A percentile compares a stretch with the other conserved stretches of the same genome.
phyloP scores from a whole-genome alignment of 92 coral and sea anemone species.

The Actinernus sp. region DNA sequence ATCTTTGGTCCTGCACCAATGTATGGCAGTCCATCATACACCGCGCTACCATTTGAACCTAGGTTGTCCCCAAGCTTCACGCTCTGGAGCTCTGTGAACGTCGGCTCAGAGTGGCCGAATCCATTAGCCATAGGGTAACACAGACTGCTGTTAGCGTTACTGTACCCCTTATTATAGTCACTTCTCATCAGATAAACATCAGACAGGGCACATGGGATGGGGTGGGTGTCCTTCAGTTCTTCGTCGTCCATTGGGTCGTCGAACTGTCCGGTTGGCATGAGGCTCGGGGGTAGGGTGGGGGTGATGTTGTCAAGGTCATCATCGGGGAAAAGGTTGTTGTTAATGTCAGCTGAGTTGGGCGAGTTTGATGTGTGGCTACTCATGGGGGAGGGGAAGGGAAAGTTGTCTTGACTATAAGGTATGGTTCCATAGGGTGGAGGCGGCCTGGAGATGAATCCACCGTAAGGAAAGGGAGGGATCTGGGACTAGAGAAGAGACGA shows the following conservation, averaged over 20 bases:
- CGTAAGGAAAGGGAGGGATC: too few species aligned
- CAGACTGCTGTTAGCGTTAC: neutral
- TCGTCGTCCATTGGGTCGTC: neutral
- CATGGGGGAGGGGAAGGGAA: constrained; percentile 23
- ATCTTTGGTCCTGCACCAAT: too few species aligned
- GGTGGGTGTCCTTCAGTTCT: constrained; percentile 1
- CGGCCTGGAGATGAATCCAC: too few species aligned
- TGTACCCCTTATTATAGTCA: constrained; percentile 5
- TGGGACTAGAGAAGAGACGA: too few species aligned
- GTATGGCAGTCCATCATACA: constrained; percentile 7
- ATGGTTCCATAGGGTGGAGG: too few species aligned
- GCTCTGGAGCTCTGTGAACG: constrained; percentile 26
- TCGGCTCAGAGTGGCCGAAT: constrained; percentile 10
- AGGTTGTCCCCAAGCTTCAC: constrained; percentile 12
- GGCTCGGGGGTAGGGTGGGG: constrained; percentile 11
- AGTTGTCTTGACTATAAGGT: too few species aligned
- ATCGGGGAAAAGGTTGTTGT: neutral
- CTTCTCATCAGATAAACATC: constrained; percentile 22
- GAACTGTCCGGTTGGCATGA: constrained; percentile 3
- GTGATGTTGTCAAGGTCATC: constrained; percentile 13
- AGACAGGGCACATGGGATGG: constrained; percentile 1
- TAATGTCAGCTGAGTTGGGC: constrained; percentile 16
- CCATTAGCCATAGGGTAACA: constrained; percentile 3
- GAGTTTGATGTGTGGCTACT: constrained; percentile 29
- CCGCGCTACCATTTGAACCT: constrained; percentile 12